phyloP scores from a whole-genome alignment of 2,888 invertebrate species.

The Ophonus ardosiacus region DNA sequence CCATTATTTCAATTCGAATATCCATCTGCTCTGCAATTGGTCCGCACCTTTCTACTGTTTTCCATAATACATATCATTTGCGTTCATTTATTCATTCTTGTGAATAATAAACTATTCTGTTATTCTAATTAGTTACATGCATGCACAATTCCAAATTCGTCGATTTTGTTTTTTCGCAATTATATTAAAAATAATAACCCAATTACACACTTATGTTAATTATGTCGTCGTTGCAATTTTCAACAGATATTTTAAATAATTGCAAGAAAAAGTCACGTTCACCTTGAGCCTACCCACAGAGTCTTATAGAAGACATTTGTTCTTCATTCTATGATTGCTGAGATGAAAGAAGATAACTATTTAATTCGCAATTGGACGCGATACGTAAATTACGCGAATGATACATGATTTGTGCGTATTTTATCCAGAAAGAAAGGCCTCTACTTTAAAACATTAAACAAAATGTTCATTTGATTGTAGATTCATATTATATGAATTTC shows the following conservation, averaged over 20 bases:
- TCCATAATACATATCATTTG: constrained; percentile 1
- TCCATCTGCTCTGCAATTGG: neutral
- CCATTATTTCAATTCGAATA: neutral
- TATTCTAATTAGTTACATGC: constrained; percentile 25
- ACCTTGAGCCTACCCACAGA: constrained; percentile 36
- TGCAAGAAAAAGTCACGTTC: constrained; percentile 44
- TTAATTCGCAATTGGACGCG: constrained; percentile 26
- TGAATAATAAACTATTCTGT: constrained; percentile 15
- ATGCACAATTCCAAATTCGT: constrained; percentile 9
- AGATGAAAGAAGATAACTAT: constrained; percentile 20
- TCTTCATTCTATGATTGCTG: constrained; percentile 8
- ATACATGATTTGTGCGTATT: neutral
- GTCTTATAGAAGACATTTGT: constrained; percentile 10
- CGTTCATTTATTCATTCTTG: constrained; percentile 11
- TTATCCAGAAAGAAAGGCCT: neutral
- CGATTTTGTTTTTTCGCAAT: constrained; percentile 36
- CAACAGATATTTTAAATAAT: constrained; percentile 51
- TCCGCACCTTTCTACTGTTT: neutral
- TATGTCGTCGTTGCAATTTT: constrained; percentile 39
- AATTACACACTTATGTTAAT: constrained; percentile 44
- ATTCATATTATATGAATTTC: too few species aligned
- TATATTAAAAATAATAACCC: constrained; percentile 40
- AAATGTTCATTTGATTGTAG: too few species aligned
- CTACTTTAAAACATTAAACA: too few species aligned
- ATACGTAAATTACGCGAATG: neutral